phyloP scores from a whole-genome alignment of 1,140 invertebrate genomes.

The Coptotermes formosanus region DNA sequence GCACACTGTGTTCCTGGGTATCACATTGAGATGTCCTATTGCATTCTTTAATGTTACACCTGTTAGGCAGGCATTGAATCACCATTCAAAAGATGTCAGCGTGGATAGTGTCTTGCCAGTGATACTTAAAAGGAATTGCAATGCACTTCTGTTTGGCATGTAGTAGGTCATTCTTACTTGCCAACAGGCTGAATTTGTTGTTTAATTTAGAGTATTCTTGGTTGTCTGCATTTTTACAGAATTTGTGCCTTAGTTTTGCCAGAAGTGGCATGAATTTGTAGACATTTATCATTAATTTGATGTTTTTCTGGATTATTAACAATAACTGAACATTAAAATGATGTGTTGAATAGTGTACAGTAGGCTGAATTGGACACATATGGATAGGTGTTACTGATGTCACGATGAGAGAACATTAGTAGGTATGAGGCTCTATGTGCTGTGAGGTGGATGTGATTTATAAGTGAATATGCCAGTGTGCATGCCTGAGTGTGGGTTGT shows the following conservation, averaged over 20 bases:
- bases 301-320: too few species aligned
- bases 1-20: conserved; percentile 59
- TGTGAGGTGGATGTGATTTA: too few species aligned
- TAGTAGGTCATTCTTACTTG: background rate
- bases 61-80: conserved; percentile 68
- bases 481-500: too few species aligned
- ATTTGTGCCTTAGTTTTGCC: background rate
- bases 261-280: too few species aligned
- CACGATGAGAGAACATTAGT: too few species aligned
- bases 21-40: conserved; percentile 64
- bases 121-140: conserved; percentile 45
- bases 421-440: too few species aligned
- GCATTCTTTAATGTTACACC: conserved; percentile 76
- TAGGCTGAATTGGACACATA: too few species aligned
- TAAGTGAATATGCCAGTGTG: too few species aligned
- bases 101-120: conserved; percentile 56
- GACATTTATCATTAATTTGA: too few species aligned
- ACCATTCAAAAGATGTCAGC: conserved; percentile 70
- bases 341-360: too few species aligned
- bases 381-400: too few species aligned
- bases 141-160: conserved; percentile 46
- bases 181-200: background rate
- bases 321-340: too few species aligned
- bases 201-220: background rate
- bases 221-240: background rate